A percentile compares a stretch with the other conserved stretches of the same genome.
Evolutionary conservation across 2,888 invertebrate genomes (phyloP).

Genomic region (Brachynemurus nebulosus): DNA sequence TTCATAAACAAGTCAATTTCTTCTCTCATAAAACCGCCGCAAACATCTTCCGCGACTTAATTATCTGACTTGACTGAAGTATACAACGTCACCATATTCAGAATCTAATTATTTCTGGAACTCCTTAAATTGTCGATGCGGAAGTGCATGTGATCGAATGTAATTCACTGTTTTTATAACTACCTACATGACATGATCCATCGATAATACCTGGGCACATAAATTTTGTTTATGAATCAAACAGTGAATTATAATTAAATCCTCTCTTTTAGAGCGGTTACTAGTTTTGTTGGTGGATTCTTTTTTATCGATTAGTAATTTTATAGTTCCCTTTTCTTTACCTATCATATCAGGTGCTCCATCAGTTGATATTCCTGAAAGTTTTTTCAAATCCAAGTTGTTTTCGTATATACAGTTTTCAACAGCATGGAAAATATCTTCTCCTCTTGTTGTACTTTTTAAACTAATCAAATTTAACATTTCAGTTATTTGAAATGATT

Average conservation of each 20-base stretch:
- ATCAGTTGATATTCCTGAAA: slow-evolving; percentile 6
- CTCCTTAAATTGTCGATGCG: slow-evolving; percentile 5
- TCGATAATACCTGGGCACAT: slow-evolving; percentile 9
- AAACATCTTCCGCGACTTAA: slow-evolving; percentile 5
- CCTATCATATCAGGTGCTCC: slow-evolving; percentile 7
- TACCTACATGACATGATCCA: slow-evolving; percentile 11
- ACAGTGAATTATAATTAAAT: slow-evolving; percentile 13
- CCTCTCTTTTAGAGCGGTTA: slow-evolving; percentile 9
- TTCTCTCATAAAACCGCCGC: slow-evolving; percentile 6
- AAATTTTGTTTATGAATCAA: slow-evolving; percentile 10
- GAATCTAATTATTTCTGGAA: slow-evolving; percentile 2
- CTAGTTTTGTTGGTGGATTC: slow-evolving; percentile 14
- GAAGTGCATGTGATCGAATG: slow-evolving; percentile 8
- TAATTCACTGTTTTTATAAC: slow-evolving; percentile 11
- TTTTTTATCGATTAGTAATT: slow-evolving; percentile 9
- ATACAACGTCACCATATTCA: slow-evolving; percentile 6
- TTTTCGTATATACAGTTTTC: slow-evolving; percentile 7
- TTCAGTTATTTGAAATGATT: slow-evolving; percentile 9
- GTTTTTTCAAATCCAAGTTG: slow-evolving; percentile 8
- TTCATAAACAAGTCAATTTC: slow-evolving; percentile 9
- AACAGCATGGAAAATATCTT: slow-evolving; percentile 9
- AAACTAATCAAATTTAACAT: slow-evolving; percentile 8
- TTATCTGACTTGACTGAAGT: slow-evolving; percentile 2
- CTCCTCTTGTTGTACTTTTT: slow-evolving; percentile 9
- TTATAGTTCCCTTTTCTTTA: slow-evolving; percentile 8